A percentile compares a stretch with the other conserved stretches of the same genome.
Conservation (phyloP, 92 coral and sea anemone species). For the Pocillopora grandis region DNA sequence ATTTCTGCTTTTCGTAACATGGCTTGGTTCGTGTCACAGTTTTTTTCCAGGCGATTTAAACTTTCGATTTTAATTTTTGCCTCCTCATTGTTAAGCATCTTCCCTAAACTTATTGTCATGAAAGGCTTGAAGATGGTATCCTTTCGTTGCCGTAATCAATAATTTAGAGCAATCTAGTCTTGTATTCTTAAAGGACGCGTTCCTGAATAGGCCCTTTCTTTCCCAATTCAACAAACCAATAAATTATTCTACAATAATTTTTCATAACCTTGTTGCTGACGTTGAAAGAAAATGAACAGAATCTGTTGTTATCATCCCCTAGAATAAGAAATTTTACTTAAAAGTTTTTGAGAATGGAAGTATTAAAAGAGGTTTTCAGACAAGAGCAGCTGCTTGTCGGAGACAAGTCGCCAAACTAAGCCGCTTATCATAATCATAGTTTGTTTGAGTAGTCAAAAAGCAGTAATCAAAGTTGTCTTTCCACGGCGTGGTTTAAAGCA, state of each 20-base stretch:
- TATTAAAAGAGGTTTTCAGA: not conserved
- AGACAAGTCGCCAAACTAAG: too few relatives aligned
- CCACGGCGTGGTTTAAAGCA: too few relatives aligned
- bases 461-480: not conserved
- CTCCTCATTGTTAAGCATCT: not conserved
- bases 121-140: not conserved
- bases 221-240: not conserved
- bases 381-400: too few relatives aligned
- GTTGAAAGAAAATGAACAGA: not conserved
- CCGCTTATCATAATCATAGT: too few relatives aligned
- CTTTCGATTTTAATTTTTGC: not conserved
- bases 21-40: too few relatives aligned
- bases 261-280: not conserved
- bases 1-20: too few relatives aligned
- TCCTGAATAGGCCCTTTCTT: not conserved
- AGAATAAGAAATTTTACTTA: not conserved
- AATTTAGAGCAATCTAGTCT: not conserved
- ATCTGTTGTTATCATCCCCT: not conserved
- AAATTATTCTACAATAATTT: not conserved
- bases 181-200: not conserved
- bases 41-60: too few relatives aligned
- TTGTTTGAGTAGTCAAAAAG: conserved; percentile 1
- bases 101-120: not conserved
- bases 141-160: not conserved
- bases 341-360: not conserved